These are phyloP conservation scores for Lamellibrachia columna DNA, from an alignment of 2,888 invertebrate genomes.

Conservation along the genomic window DNA sequence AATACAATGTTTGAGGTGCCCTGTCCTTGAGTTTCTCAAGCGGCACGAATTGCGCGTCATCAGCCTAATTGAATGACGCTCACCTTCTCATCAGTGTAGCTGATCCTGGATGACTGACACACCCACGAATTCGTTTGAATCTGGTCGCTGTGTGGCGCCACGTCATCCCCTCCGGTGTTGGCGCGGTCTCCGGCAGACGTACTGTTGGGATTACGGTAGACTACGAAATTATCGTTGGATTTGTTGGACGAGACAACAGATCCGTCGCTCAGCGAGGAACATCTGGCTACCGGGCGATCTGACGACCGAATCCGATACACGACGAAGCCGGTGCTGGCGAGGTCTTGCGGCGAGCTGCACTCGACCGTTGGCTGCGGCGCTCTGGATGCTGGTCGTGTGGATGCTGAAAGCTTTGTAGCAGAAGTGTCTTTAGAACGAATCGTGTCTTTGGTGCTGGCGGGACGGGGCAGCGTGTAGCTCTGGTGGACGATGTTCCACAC, in stretches of 20 bases:
- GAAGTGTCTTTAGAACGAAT: no score
- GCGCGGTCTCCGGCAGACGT: background rate
- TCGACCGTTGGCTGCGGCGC: background rate
- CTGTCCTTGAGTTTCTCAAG: background rate
- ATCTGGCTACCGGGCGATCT: background rate
- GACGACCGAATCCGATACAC: background rate
- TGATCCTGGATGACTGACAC: background rate
- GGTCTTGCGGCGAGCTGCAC: background rate
- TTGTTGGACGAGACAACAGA: constrained; percentile 6
- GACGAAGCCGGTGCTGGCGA: background rate
- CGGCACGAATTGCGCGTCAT: background rate
- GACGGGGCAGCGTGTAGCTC: background rate
- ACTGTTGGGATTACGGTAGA: background rate
- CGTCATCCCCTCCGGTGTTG: background rate
- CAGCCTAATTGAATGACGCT: background rate
- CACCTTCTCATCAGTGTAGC: background rate
- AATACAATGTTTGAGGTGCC: background rate
- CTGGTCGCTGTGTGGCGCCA: background rate
- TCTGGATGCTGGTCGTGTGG: background rate
- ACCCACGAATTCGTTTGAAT: background rate
- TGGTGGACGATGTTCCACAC: background rate
- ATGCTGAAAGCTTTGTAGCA: background rate
- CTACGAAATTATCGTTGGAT: background rate
- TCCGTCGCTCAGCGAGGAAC: background rate
- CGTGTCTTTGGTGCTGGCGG: background rate